Evolutionary conservation across 2,797 vertebrate genomes (phyloP).

Genomic region (Catostomus latipinnis): DNA sequence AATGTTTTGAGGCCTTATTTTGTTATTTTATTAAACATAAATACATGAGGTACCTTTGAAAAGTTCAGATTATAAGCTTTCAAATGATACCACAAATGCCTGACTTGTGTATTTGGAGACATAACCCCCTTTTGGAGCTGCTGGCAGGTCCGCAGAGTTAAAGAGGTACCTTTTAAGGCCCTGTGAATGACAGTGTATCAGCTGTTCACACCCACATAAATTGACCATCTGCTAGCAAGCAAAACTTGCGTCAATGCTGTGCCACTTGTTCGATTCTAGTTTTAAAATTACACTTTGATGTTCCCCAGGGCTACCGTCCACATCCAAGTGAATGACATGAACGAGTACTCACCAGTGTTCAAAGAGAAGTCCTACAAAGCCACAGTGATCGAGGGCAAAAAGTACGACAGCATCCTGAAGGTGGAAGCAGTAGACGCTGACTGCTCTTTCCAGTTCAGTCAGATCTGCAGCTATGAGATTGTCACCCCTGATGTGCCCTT

Average conservation of each 20-base stretch:
- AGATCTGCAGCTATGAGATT: slow-evolving; percentile 97
- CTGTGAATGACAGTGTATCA: not conserved
- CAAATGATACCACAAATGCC: too few species aligned
- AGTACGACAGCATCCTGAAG: slow-evolving; percentile 86
- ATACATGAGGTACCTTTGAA: too few species aligned
- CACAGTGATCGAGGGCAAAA: slow-evolving; percentile 87
- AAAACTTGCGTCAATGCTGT: slow-evolving; percentile 8
- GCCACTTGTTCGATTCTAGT: slow-evolving; percentile 12
- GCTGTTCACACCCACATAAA: not conserved
- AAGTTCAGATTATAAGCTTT: too few species aligned
- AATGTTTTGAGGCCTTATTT: too few species aligned
- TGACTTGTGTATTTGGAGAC: too few species aligned
- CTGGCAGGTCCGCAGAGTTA: too few species aligned
- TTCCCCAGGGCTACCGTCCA: slow-evolving; percentile 90
- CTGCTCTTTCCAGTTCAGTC: slow-evolving; percentile 98
- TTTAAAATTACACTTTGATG: slow-evolving; percentile 23
- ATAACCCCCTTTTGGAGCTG: too few species aligned
- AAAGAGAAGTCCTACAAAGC: slow-evolving; percentile 98
- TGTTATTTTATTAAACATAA: too few species aligned
- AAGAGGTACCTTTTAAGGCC: not conserved
- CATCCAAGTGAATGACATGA: slow-evolving; percentile 97
- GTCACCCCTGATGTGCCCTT: slow-evolving; percentile 95
- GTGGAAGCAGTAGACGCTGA: slow-evolving; percentile 96
- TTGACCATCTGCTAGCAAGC: slow-evolving; percentile 38
- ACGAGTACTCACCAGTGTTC: slow-evolving; percentile 94